A percentile compares a stretch with the other conserved stretches of the same genome.
These are phyloP conservation scores for Lordiphosa mommai DNA, from an alignment of 1,140 invertebrate genomes.

Conservation along the genomic window DNA sequence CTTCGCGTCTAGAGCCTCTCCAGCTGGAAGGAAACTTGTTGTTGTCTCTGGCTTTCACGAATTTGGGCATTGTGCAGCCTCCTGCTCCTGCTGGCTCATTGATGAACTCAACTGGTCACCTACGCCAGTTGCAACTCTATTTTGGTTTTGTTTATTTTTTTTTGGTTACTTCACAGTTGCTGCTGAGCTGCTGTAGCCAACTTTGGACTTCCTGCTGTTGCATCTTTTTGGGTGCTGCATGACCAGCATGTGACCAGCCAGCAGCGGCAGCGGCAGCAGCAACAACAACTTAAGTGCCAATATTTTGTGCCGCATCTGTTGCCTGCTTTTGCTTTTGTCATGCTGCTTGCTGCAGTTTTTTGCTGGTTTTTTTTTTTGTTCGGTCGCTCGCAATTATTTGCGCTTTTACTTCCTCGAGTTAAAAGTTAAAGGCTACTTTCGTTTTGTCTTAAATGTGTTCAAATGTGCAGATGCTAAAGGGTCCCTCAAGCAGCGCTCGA, in stretches of 20 bases:
- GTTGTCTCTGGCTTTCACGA: constrained; percentile 14
- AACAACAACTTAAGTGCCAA: constrained; percentile 41
- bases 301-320: constrained; percentile 54
- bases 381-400: constrained; percentile 46
- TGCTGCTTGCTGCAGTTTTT: constrained; percentile 14
- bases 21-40: constrained; percentile 13
- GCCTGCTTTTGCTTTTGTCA: constrained; percentile 27
- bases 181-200: constrained; percentile 20
- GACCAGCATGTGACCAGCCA: constrained; percentile 40
- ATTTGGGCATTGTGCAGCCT: background rate
- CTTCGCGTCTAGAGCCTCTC: constrained; percentile 13
- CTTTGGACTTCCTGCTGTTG: constrained; percentile 47
- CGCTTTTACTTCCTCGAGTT: constrained; percentile 57
- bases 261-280: constrained; percentile 1
- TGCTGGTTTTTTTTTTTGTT: constrained; percentile 16
- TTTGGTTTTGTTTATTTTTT: constrained; percentile 2
- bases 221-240: constrained; percentile 43
- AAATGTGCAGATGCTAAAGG: constrained; percentile 24
- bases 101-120: constrained; percentile 16
- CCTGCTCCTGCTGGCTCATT: constrained; percentile 10
- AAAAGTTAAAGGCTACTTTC: constrained; percentile 38
- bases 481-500: constrained; percentile 2
- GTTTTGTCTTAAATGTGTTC: constrained; percentile 25
- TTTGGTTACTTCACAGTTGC: constrained; percentile 31
- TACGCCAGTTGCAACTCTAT: background rate